These are phyloP conservation scores for Euschistus heros DNA, from an alignment of 1,140 invertebrate genomes.

Conservation along the genomic window DNA sequence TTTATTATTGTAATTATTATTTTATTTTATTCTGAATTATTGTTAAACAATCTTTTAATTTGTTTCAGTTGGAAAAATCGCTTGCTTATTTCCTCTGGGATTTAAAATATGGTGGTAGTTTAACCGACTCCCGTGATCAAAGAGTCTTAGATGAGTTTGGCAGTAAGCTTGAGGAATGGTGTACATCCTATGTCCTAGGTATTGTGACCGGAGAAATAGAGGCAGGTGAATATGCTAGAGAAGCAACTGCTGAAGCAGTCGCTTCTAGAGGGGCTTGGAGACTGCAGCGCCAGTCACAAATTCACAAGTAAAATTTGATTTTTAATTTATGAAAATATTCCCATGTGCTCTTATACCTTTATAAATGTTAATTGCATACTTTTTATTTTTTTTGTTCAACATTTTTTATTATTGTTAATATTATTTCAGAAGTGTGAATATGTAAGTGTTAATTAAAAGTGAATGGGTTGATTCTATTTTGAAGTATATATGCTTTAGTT, in stretches of 20 bases:
- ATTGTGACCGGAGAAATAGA: conserved; percentile 31
- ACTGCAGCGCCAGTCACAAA: conserved; percentile 13
- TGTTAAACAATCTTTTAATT: not conserved
- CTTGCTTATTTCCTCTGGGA: conserved; percentile 42
- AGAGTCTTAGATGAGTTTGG: conserved; percentile 38
- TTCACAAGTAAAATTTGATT: conserved; percentile 12
- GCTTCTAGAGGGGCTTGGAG: conserved; percentile 7
- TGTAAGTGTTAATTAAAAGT: too few species aligned
- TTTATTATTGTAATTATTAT: not conserved
- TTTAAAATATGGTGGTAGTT: conserved; percentile 32
- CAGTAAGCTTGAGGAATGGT: conserved; percentile 38
- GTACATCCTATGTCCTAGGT: conserved; percentile 28
- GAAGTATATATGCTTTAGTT: too few species aligned
- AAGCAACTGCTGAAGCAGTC: conserved; percentile 15
- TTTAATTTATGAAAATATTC: too few species aligned
- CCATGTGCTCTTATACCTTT: too few species aligned
- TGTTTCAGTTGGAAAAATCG: conserved; percentile 39
- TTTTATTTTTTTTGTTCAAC: too few species aligned
- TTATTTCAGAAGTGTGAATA: too few species aligned
- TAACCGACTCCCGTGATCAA: conserved; percentile 34
- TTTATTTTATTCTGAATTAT: not conserved
- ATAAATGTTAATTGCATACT: too few species aligned
- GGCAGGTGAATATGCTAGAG: conserved; percentile 12
- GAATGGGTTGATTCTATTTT: too few species aligned
- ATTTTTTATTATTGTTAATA: too few species aligned